These are phyloP conservation scores for Omphaloscelis lunosa DNA, from an alignment of 2,888 invertebrate genomes.

Conservation along the genomic window DNA sequence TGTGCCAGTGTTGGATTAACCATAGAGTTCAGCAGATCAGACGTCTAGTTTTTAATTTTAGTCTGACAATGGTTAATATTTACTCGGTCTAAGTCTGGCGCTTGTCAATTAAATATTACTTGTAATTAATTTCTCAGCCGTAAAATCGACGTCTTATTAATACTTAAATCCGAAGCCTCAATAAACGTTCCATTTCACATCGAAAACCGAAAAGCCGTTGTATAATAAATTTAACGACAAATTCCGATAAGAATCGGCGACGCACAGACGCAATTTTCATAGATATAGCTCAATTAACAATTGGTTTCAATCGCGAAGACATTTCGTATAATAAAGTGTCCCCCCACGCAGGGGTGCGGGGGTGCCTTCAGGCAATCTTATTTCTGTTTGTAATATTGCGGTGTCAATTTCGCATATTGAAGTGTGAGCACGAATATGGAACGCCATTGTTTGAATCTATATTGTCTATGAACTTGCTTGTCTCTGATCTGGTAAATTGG, in stretches of 20 bases:
- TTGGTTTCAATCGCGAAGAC: slow-evolving; percentile 90
- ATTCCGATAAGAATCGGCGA: slow-evolving; percentile 89
- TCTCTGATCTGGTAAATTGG: slow-evolving; percentile 77
- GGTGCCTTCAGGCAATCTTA: slow-evolving; percentile 88
- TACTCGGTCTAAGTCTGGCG: not conserved
- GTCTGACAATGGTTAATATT: slow-evolving; percentile 3
- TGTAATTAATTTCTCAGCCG: slow-evolving; percentile 64
- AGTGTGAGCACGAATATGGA: slow-evolving; percentile 86
- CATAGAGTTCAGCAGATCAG: slow-evolving; percentile 13
- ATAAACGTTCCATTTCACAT: slow-evolving; percentile 80
- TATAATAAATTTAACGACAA: slow-evolving; percentile 88
- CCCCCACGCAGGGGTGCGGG: slow-evolving; percentile 80
- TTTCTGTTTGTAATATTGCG: slow-evolving; percentile 91
- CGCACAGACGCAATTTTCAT: slow-evolving; percentile 89
- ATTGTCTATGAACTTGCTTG: slow-evolving; percentile 84
- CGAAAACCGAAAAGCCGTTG: slow-evolving; percentile 79
- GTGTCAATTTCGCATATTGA: slow-evolving; percentile 90
- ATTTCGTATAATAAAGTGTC: slow-evolving; percentile 88
- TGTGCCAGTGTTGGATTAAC: slow-evolving; percentile 39
- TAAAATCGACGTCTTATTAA: slow-evolving; percentile 72
- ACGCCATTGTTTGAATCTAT: slow-evolving; percentile 81
- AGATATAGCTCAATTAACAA: slow-evolving; percentile 91
- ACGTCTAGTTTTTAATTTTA: not conserved
- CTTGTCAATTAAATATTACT: slow-evolving; percentile 54
- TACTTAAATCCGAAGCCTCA: slow-evolving; percentile 76